Evolutionary conservation across 2,888 invertebrate species (phyloP).

Genomic region (Capitulum mitella): DNA sequence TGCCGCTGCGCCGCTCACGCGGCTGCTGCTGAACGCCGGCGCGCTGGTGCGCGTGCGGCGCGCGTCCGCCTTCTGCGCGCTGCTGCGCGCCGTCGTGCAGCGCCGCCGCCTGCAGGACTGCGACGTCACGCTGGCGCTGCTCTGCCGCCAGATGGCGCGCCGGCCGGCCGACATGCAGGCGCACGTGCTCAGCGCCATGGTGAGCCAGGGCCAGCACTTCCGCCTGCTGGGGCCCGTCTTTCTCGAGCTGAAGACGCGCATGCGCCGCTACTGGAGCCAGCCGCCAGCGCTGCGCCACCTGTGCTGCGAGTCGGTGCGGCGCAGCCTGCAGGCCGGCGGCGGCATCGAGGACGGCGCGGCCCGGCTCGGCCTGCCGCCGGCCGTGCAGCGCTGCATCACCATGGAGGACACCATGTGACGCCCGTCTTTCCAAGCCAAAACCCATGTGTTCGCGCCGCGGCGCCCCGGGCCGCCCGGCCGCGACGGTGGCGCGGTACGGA

Average conservation of each 20-base stretch:
- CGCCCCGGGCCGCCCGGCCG: no score
- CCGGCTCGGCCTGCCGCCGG: neutral
- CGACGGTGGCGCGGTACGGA: no score
- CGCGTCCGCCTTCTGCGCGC: slow-evolving; percentile 30
- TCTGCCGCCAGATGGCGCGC: slow-evolving; percentile 29
- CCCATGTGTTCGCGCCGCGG: no score
- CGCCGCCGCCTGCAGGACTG: slow-evolving; percentile 5
- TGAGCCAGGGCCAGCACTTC: slow-evolving; percentile 27
- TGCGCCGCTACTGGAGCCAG: slow-evolving; percentile 29
- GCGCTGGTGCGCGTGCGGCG: slow-evolving; percentile 28
- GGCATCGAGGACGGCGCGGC: neutral
- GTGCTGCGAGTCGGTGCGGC: slow-evolving; percentile 17
- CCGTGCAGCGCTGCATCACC: neutral
- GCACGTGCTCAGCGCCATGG: slow-evolving; percentile 26
- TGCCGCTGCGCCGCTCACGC: slow-evolving; percentile 20
- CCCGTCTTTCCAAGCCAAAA: neutral
- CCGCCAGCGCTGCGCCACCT: slow-evolving; percentile 28
- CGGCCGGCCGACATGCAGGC: slow-evolving; percentile 27
- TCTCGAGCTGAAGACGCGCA: slow-evolving; percentile 26
- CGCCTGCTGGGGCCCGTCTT: slow-evolving; percentile 28
- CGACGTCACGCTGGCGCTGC: slow-evolving; percentile 24
- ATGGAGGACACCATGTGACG: slow-evolving; percentile 4
- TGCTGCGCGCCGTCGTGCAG: slow-evolving; percentile 23
- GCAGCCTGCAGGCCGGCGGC: neutral
- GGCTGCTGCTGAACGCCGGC: slow-evolving; percentile 29